Percentiles rank a stretch among this genome's conserved stretches.
phyloP scores from a whole-genome alignment of 2,888 invertebrate genomes.

The Drosophila meridionalis region DNA sequence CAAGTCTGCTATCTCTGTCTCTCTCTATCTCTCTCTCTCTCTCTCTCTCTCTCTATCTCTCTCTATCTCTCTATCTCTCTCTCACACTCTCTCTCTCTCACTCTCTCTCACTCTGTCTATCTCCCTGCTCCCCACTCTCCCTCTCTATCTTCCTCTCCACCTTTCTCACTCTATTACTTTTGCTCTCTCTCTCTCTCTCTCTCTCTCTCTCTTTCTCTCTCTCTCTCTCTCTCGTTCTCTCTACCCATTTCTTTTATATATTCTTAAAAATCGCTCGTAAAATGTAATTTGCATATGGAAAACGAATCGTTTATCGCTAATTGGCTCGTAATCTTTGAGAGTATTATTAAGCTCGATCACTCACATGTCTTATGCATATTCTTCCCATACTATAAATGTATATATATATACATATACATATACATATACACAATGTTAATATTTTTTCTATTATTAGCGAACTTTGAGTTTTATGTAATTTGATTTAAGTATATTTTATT shows the following conservation, averaged over 20 bases:
- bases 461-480: not conserved
- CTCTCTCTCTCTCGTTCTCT: not conserved
- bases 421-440: not conserved
- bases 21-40: not conserved
- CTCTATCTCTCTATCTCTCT: not conserved
- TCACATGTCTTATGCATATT: not conserved
- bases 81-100: too few species aligned
- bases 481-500: not conserved
- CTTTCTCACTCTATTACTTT: not conserved
- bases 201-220: not conserved
- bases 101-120: too few species aligned
- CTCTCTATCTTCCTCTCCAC: not conserved
- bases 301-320: slow-evolving; percentile 5
- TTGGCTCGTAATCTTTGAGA: slow-evolving; percentile 2
- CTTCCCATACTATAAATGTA: not conserved
- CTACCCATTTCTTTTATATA: not conserved
- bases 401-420: too few species aligned
- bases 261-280: not conserved
- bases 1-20: not conserved
- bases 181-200: not conserved
- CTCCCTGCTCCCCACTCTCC: too few species aligned
- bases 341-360: slow-evolving; percentile 2
- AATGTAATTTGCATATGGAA: slow-evolving; percentile 3
- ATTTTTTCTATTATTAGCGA: not conserved
- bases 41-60: not conserved